A percentile compares a stretch with the other conserved stretches of the same genome.
phyloP scores from a whole-genome alignment of 2,888 invertebrate species.

The Drosophila kuntzei region DNA sequence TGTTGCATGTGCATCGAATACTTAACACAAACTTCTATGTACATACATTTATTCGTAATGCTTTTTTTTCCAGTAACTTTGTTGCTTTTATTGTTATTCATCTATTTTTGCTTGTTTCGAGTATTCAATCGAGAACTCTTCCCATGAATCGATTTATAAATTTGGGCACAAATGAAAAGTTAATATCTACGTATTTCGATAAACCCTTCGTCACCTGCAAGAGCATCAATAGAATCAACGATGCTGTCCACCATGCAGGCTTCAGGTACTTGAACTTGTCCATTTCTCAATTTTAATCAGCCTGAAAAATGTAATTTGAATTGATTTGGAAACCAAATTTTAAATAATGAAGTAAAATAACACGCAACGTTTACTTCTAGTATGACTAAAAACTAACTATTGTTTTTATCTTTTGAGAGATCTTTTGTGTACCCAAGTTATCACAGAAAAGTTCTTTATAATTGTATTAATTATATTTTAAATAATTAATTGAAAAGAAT shows the following conservation, averaged over 20 bases:
- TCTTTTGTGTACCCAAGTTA: no score
- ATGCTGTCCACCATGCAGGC: slow-evolving; percentile 52
- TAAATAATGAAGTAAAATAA: neutral
- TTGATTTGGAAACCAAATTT: neutral
- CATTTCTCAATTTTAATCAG: slow-evolving; percentile 35
- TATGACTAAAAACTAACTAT: no score
- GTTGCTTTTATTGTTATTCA: slow-evolving; percentile 1
- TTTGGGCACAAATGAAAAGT: neutral
- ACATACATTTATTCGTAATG: neutral
- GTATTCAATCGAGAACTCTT: neutral
- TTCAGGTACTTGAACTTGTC: slow-evolving; percentile 47
- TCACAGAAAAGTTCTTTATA: no score
- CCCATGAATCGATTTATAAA: neutral
- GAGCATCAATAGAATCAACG: slow-evolving; percentile 44
- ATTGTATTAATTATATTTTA: no score
- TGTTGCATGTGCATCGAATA: slow-evolving; percentile 7
- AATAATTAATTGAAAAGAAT: no score
- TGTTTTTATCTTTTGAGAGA: no score
- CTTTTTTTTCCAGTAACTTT: slow-evolving; percentile 3
- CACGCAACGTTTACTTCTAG: neutral
- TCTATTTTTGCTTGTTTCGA: neutral
- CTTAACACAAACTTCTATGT: slow-evolving; percentile 1
- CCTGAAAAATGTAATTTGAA: neutral
- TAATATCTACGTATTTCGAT: slow-evolving; percentile 7
- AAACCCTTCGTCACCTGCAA: slow-evolving; percentile 34